phyloP scores from a whole-genome alignment of 2,797 vertebrate genomes.

The Eidolon dupreanum region DNA sequence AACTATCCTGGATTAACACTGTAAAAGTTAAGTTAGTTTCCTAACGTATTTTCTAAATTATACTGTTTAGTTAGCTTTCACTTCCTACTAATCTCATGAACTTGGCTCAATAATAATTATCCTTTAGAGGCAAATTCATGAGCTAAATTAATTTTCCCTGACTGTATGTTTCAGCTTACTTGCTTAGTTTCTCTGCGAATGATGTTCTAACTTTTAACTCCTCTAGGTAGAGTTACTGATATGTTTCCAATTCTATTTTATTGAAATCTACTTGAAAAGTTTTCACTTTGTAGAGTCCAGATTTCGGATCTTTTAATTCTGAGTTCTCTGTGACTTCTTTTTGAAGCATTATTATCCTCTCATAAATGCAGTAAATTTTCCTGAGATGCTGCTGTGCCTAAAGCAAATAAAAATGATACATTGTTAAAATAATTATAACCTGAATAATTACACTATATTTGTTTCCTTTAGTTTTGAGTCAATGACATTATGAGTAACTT shows the following conservation, averaged over 20 bases:
- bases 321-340: slow-evolving; percentile 90
- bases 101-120: neutral
- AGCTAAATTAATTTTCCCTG: neutral
- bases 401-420: too few species aligned
- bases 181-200: slow-evolving; percentile 90
- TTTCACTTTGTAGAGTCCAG: slow-evolving; percentile 87
- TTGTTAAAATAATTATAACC: too few species aligned
- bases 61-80: neutral
- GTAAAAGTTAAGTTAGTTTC: neutral
- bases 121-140: neutral
- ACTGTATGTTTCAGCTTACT: slow-evolving; percentile 79
- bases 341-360: slow-evolving; percentile 88
- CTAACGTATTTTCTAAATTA: neutral
- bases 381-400: slow-evolving; percentile 89
- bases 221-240: slow-evolving; percentile 89
- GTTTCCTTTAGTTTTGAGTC: too few species aligned
- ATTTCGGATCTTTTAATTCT: slow-evolving; percentile 89
- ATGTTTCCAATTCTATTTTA: slow-evolving; percentile 88
- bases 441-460: too few species aligned
- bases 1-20: neutral
- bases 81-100: neutral
- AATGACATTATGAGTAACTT: too few species aligned
- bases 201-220: slow-evolving; percentile 89
- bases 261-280: slow-evolving; percentile 86
- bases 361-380: slow-evolving; percentile 92